Conservation (phyloP, 1,140 invertebrate genomes). For the Anastrepha ludens region DNA sequence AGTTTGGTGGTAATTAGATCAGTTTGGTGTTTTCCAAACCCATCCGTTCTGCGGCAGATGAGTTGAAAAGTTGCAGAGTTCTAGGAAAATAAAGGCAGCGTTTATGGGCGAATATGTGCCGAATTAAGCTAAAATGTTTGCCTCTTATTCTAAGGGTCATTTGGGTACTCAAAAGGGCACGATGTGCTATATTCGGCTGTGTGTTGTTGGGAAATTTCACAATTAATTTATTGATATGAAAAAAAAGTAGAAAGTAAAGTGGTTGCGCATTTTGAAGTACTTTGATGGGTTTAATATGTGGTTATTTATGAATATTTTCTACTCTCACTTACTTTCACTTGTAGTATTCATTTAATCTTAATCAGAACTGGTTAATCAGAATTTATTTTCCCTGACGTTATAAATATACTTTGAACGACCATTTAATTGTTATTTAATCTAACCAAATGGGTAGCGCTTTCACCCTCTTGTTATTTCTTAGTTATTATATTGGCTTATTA, state of each 20-base stretch:
- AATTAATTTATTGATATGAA: background rate
- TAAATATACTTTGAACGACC: background rate
- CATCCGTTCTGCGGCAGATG: background rate
- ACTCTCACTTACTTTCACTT: background rate
- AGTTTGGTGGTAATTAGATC: conserved; percentile 10
- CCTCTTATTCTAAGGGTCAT: background rate
- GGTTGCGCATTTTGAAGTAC: background rate
- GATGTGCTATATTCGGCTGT: background rate
- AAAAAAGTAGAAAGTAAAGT: too few species aligned
- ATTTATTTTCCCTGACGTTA: background rate
- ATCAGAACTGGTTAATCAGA: background rate
- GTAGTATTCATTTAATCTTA: background rate
- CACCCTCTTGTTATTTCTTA: too few species aligned
- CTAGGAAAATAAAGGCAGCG: background rate
- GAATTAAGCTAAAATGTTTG: too few species aligned
- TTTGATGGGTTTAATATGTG: background rate
- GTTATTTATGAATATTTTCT: background rate
- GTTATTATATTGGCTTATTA: too few species aligned
- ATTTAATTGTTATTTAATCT: background rate
- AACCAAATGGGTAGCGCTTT: too few species aligned
- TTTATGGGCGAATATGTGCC: background rate
- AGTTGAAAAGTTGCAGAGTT: background rate
- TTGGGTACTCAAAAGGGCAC: background rate
- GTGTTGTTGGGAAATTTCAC: background rate
- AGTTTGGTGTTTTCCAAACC: background rate